Evolutionary conservation across 1,140 invertebrate species (phyloP).

Genomic region (Drosophila eugracilis): DNA sequence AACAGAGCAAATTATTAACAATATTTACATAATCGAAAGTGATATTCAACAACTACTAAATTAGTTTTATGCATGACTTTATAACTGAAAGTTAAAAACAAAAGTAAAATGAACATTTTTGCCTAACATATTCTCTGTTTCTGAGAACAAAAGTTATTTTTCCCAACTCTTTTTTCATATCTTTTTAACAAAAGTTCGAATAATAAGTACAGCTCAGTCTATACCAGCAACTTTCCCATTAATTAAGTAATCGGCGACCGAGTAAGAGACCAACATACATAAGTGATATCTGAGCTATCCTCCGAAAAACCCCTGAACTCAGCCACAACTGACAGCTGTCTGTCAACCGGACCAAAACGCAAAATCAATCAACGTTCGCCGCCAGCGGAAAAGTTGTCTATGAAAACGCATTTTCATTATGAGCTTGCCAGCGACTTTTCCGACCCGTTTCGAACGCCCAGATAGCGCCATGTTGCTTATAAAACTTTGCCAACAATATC

Average conservation of each 20-base stretch:
- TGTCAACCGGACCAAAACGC: conserved; percentile 56
- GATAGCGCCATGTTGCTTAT: conserved; percentile 52
- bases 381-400: conserved; percentile 31
- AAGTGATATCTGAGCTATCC: conserved; percentile 35
- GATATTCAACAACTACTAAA: background rate
- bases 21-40: conserved; percentile 20
- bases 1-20: conserved; percentile 8
- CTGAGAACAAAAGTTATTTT: background rate
- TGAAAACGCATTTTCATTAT: conserved; percentile 73
- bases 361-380: conserved; percentile 75
- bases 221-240: conserved; percentile 20
- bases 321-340: conserved; percentile 46
- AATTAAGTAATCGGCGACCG: conserved; percentile 65
- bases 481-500: conserved; percentile 54
- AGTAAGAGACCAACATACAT: conserved; percentile 27
- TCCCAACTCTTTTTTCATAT: background rate
- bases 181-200: no score
- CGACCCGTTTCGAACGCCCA: conserved; percentile 8
- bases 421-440: conserved; percentile 22
- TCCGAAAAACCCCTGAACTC: background rate
- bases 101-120: background rate
- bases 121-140: background rate
- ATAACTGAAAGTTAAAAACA: background rate
- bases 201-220: conserved; percentile 4
- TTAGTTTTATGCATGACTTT: background rate